Base-by-base conservation (phyloP, 2,888 invertebrate genomes). In the Sesia bembeciformis region DNA sequence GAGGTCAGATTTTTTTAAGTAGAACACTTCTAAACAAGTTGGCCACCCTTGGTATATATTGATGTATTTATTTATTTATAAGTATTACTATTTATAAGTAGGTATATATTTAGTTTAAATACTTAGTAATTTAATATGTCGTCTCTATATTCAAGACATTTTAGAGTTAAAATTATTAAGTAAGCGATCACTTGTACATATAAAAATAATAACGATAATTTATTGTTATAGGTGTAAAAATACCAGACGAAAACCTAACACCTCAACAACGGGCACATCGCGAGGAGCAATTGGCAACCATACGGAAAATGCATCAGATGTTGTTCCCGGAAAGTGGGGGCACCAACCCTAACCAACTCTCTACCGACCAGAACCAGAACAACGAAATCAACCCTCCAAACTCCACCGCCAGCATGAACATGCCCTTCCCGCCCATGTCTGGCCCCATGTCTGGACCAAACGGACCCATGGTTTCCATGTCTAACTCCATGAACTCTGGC, bases 241-340 rank as follows among this genome's bases (percentile, higher is more conserved):
- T 97, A 72, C 97, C 97, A 65, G 97, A 97, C 84, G 98, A 98
- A 86, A 97, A 98, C 84, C 90, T 98, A 67, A 98, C 98, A 54
- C 98, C 98, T 42, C 97, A 98, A 78, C 98, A 98, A 79, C 92
- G 97, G 55, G 96, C 97, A 60, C 97, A 97, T 77, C 92, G 98
- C 58, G 98, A 98, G 82, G 97, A 97, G 72, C 96, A 97, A 71
- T 88, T 98, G 53, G 98, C 97, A 4, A 97, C 95, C 58, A 91
- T 98, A 55, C 88, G 95, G 60, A 97, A 97, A 90, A 96, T 98
- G 94, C 96, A 97, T 68, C 95, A 97, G 78, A 94, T 97, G 91
- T 84, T 98, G 55, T 97, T 97, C 85, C 97, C 97, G 0, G 97
- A 97, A 72, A 93, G 93, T 54, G 86, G 85, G 0, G 76, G 72